Evolutionary conservation across 1,140 invertebrate species (phyloP), one percentile per base, ranked within the genome.

Genomic region (Pararge aegeria): DNA sequence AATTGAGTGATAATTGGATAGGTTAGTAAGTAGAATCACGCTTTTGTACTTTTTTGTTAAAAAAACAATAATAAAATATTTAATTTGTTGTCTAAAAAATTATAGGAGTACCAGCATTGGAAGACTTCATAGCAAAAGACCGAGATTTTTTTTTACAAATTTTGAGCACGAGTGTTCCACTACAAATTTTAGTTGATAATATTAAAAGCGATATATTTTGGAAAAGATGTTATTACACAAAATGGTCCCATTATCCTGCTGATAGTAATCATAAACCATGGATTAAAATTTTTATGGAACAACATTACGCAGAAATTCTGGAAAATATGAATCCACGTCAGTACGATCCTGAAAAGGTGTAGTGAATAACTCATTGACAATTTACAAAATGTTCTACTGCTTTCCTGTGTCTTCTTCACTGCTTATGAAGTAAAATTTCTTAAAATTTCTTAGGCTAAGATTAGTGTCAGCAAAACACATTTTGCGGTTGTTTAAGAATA

Each of bases 141-240:
- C 73, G 85, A 38, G 82, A 87, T 64, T 69, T 77, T 34, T 84
- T 91, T 64, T 60, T 91, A 21, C 78, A 90, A 79, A 79, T 89
- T 57, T 75, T 91, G 40, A 74, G 83, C 46, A 83, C 83, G 6
- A 66, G 89, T 63, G 73, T 88, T 6, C 85, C 90, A 4, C 66
- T 90, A 38, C 73, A 86, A 70, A 77, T 90, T 55, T 77, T 90
- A 54, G 85, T 90, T 5, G 75, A 85, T 52, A 84, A 90, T 57
- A 87, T 91, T 46, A 77, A 85, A 70, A 88, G 80, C 65, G 87
- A 91, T 62, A 74, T 89, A 60, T 91, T 91, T 73, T 91, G 90
- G 90, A 86, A 89, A 72, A 77, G 84, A 63, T 87, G 76, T 53
- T 91, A 89, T 59, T 55, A 72, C 18, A 70, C 82, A 2, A 84